These are phyloP conservation scores for Bombyx mori DNA, from an alignment of 1,140 invertebrate species.

Conservation along the genomic window ASM3026992v2 NC_085127.1:4430501-4431000, in stretches of 20 bases:
- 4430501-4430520: not conserved
- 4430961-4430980: conserved; percentile 45
- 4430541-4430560: not conserved
- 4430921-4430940: conserved; percentile 22
- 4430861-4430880: too few species aligned
- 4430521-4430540: conserved; percentile 4
- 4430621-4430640: not conserved
- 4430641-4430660: too few species aligned
- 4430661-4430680: too few species aligned
- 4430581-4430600: conserved; percentile 3
- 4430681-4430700: too few species aligned
- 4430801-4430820: too few species aligned
- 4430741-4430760: too few species aligned
- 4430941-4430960: conserved; percentile 61
- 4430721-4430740: too few species aligned
- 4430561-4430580: not conserved
- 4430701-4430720: too few species aligned
- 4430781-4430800: too few species aligned
- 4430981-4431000: conserved; percentile 64
- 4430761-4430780: too few species aligned
- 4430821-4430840: too few species aligned
- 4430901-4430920: not conserved
- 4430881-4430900: too few species aligned
- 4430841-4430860: not conserved
- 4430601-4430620: conserved; percentile 4